Conservation (phyloP, 1,140 invertebrate species). For the Cydia splendana region DNA sequence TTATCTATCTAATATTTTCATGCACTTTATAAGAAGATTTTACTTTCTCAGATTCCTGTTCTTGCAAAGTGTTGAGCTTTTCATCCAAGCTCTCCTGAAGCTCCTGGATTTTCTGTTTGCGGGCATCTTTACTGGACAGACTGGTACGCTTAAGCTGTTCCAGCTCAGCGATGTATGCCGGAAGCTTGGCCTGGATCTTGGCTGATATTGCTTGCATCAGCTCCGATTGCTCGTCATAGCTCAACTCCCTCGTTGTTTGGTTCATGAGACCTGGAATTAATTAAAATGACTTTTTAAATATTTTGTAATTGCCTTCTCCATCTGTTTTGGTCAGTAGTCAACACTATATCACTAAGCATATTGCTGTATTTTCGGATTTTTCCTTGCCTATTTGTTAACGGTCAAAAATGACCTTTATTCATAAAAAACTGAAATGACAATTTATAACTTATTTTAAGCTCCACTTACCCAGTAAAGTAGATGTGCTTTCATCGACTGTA, state of each 20-base stretch:
- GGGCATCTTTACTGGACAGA: slow-evolving; percentile 41
- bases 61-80: slow-evolving; percentile 58
- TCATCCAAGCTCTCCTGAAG: slow-evolving; percentile 62
- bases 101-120: slow-evolving; percentile 53
- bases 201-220: slow-evolving; percentile 63
- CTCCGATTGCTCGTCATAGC: slow-evolving; percentile 68
- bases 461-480: slow-evolving; percentile 61
- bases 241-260: slow-evolving; percentile 54
- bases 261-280: slow-evolving; percentile 61
- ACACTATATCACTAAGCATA: no score
- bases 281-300: not conserved
- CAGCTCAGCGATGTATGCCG: slow-evolving; percentile 53
- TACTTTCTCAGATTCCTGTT: slow-evolving; percentile 65
- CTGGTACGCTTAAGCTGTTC: slow-evolving; percentile 56
- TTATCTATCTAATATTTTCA: not conserved
- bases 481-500: slow-evolving; percentile 68
- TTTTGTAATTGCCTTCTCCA: no score
- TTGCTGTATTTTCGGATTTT: no score
- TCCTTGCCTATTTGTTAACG: no score
- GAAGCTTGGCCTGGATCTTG: slow-evolving; percentile 63
- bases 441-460: not conserved
- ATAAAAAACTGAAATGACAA: no score
- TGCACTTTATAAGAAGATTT: no score
- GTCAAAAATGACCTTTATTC: no score
- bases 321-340: no score